Evolutionary conservation across 2,888 invertebrate genomes (phyloP).

Genomic region (Andrena bicolor): DNA sequence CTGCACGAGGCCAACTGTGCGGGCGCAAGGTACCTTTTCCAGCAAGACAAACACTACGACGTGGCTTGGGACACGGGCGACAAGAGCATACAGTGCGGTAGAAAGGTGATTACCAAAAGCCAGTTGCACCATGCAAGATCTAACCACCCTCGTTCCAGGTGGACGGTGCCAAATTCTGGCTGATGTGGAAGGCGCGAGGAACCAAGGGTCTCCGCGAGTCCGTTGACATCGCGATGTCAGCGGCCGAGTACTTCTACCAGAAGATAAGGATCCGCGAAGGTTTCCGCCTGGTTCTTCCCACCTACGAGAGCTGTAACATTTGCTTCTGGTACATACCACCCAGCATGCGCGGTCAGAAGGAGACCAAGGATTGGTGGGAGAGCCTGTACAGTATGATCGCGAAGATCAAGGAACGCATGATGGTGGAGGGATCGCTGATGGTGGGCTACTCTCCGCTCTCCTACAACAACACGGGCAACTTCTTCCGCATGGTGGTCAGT

Average conservation of each 20-base stretch:
- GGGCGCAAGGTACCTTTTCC: conserved; percentile 92
- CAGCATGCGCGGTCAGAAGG: conserved; percentile 84
- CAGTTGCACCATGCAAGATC: background rate
- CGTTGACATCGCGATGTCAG: conserved; percentile 89
- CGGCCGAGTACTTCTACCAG: conserved; percentile 87
- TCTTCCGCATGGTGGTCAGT: conserved; percentile 91
- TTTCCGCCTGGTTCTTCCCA: conserved; percentile 88
- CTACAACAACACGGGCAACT: conserved; percentile 89
- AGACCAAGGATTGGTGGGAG: conserved; percentile 86
- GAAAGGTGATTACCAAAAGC: conserved; percentile 88
- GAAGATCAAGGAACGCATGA: conserved; percentile 90
- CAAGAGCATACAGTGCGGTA: conserved; percentile 96
- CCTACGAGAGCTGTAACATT: conserved; percentile 92
- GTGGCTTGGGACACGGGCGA: conserved; percentile 92
- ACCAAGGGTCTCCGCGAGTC: conserved; percentile 87
- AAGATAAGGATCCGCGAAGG: conserved; percentile 86
- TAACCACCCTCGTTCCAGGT: conserved; percentile 85
- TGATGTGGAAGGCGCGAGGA: conserved; percentile 95
- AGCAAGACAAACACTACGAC: conserved; percentile 94
- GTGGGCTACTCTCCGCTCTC: conserved; percentile 91
- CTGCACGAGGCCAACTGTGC: conserved; percentile 90
- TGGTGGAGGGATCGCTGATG: conserved; percentile 89
- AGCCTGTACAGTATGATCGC: conserved; percentile 87
- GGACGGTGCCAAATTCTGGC: conserved; percentile 96
- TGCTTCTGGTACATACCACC: conserved; percentile 94